Conservation (phyloP, 2,888 invertebrate species). For the Esperia sulphurella region DNA sequence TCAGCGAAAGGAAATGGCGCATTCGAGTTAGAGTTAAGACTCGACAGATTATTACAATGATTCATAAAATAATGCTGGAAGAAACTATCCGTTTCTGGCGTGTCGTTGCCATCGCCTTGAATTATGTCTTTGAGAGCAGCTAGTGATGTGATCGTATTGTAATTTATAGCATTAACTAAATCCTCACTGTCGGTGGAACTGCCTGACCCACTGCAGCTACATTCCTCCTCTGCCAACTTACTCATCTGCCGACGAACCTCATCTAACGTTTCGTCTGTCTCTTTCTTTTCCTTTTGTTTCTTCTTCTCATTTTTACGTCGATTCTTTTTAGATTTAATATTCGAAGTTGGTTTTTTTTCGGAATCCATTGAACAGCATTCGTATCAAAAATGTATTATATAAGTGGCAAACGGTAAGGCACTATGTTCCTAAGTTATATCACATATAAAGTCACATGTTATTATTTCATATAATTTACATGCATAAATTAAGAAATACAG, state of each 20-base stretch:
- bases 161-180: slow-evolving; percentile 82
- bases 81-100: slow-evolving; percentile 79
- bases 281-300: slow-evolving; percentile 46
- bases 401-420: slow-evolving; percentile 33
- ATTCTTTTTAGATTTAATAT: slow-evolving; percentile 46
- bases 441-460: slow-evolving; percentile 62
- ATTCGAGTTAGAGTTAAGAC: slow-evolving; percentile 66
- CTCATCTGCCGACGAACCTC: slow-evolving; percentile 40
- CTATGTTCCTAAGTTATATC: slow-evolving; percentile 35
- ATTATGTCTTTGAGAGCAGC: slow-evolving; percentile 84
- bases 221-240: slow-evolving; percentile 34
- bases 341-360: slow-evolving; percentile 39
- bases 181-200: slow-evolving; percentile 83
- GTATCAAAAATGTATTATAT: slow-evolving; percentile 35
- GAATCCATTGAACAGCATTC: slow-evolving; percentile 70
- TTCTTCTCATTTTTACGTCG: slow-evolving; percentile 63
- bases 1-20: slow-evolving; percentile 76
- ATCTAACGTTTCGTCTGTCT: slow-evolving; percentile 29
- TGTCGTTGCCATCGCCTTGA: slow-evolving; percentile 79
- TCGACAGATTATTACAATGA: slow-evolving; percentile 85
- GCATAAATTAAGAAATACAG: slow-evolving; percentile 48
- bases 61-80: slow-evolving; percentile 87
- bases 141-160: slow-evolving; percentile 84
- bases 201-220: slow-evolving; percentile 35
- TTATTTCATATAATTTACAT: slow-evolving; percentile 3